These are phyloP conservation scores for Zophobas atratus DNA, from an alignment of 1,140 invertebrate genomes.

Conservation along the genomic window DNA sequence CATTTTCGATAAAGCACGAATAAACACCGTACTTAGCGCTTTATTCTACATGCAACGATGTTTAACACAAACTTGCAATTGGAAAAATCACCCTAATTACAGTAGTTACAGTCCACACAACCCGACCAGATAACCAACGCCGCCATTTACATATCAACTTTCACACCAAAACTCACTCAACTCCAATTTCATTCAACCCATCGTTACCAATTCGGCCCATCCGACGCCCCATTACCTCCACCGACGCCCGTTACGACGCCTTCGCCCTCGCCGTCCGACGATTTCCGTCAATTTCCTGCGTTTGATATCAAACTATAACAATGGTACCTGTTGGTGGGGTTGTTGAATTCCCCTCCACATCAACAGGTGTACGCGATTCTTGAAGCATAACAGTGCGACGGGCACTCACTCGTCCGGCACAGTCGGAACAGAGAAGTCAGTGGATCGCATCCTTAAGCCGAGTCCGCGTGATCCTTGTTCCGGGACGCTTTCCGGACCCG, in stretches of 20 bases:
- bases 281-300: slow-evolving; percentile 49
- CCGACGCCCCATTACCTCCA: slow-evolving; percentile 9
- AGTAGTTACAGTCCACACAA: no score
- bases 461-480: slow-evolving; percentile 51
- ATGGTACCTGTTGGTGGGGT: slow-evolving; percentile 65
- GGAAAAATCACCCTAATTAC: no score
- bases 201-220: not conserved
- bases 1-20: no score
- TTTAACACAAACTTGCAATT: no score
- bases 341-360: slow-evolving; percentile 63
- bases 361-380: slow-evolving; percentile 68
- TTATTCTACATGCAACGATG: no score
- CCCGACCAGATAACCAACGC: no score
- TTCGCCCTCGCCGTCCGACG: slow-evolving; percentile 5
- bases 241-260: slow-evolving; percentile 5
- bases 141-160: no score
- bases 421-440: slow-evolving; percentile 65
- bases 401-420: slow-evolving; percentile 68
- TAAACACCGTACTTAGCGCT: no score
- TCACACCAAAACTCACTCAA: no score
- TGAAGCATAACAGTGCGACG: slow-evolving; percentile 67
- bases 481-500: slow-evolving; percentile 23
- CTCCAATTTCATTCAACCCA: no score
- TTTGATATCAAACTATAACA: slow-evolving; percentile 61
- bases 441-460: slow-evolving; percentile 60